Conservation (phyloP, 2,113 vertebrate genomes). For the Spea multiplicata region DNA sequence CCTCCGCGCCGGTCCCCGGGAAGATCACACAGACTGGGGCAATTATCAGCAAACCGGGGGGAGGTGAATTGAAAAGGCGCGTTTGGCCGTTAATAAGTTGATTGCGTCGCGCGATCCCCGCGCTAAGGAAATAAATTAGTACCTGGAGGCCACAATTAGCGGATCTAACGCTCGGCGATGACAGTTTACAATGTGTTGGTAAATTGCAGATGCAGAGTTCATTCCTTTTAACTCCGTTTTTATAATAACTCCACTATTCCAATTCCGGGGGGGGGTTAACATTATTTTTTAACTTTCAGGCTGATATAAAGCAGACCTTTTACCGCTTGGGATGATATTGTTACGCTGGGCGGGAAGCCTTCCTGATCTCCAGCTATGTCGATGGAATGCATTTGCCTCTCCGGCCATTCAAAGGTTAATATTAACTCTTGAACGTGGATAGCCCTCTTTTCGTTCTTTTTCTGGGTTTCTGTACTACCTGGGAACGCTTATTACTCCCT, state of each 20-base stretch:
- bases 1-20: background rate
- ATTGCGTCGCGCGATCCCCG: background rate
- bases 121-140: background rate
- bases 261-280: too few relatives aligned
- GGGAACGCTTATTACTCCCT: too few relatives aligned
- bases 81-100: background rate
- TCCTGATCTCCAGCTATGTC: background rate
- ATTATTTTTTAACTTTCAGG: too few relatives aligned
- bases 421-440: too few relatives aligned
- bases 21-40: background rate
- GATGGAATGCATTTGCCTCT: background rate
- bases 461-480: too few relatives aligned
- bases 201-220: background rate
- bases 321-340: too few relatives aligned
- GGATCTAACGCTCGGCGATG: background rate
- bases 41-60: background rate
- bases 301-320: too few relatives aligned
- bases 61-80: background rate
- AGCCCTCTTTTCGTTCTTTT: too few relatives aligned
- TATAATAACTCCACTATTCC: too few relatives aligned
- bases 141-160: background rate
- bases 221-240: too few relatives aligned
- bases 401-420: too few relatives aligned
- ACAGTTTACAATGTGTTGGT: background rate
- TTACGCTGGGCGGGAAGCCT: background rate